These are phyloP conservation scores for Lagopus leucura DNA, from an alignment of 2,113 vertebrate genomes.

Conservation along the genomic window DNA sequence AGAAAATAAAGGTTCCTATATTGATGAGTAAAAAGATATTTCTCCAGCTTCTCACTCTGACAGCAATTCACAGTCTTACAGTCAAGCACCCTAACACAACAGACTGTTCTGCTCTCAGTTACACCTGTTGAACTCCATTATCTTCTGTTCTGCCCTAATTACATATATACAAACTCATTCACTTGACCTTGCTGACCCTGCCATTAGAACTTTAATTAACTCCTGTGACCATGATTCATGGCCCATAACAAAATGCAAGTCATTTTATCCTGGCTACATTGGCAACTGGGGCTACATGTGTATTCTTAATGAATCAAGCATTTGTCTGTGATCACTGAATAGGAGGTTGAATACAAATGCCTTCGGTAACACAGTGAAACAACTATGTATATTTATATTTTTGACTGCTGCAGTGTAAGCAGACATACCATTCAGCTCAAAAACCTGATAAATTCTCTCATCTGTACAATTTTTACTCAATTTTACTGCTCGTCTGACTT, in stretches of 20 bases:
- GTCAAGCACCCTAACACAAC: background rate
- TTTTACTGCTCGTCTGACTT: background rate
- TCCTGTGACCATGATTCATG: slow-evolving; percentile 17
- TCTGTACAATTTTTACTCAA: background rate
- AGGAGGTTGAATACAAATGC: background rate
- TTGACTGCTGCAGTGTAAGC: background rate
- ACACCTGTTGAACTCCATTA: slow-evolving; percentile 50
- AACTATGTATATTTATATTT: slow-evolving; percentile 13
- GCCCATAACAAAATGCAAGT: slow-evolving; percentile 42
- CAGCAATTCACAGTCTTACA: background rate
- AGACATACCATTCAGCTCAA: background rate
- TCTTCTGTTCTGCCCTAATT: slow-evolving; percentile 17
- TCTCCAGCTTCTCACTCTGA: background rate
- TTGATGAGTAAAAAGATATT: background rate
- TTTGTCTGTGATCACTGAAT: slow-evolving; percentile 13
- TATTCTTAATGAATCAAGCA: slow-evolving; percentile 15
- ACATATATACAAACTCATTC: slow-evolving; percentile 31
- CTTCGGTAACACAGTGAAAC: background rate
- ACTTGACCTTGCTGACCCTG: slow-evolving; percentile 49
- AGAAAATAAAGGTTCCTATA: background rate
- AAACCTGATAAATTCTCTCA: background rate
- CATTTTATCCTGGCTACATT: background rate
- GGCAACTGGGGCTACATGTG: background rate
- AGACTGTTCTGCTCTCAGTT: background rate
- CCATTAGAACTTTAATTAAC: slow-evolving; percentile 56